Base-by-base conservation (phyloP, 2,113 vertebrate species). In the Haemorhous mexicanus region DNA sequence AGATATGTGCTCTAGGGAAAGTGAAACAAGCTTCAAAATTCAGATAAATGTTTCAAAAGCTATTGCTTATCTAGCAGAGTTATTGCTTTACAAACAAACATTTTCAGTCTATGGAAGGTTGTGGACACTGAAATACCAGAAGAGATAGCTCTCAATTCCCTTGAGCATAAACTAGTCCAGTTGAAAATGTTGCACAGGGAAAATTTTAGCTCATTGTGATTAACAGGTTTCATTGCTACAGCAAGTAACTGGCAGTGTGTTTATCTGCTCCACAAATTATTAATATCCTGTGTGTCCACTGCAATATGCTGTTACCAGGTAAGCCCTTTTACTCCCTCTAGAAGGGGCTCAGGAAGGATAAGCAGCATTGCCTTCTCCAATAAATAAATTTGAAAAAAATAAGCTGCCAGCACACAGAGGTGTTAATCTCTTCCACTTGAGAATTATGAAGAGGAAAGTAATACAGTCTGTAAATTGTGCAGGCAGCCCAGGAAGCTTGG, bases 381-480 rank as follows among this genome's bases (percentile, higher is more conserved):
- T 75, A 86, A 97, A 92, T 83, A 87, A 28, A 68, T 55, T 21
- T 37, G 21, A 24, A 26, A 37, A 35, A 90, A 91, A 76, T 19
- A 67, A 37, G 11, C 64, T 87, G 52, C 62, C 80, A 83, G 61
- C 49, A 91, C 59, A 83, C 78, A 73, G 44, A 74, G 53, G n/a
- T 78, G 26, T 77, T 95, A 76, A 92, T 94, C 81, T 93, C 61
- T 80, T 94, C 81, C 56, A 55, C 58, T 94, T 59, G 33, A 96
- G 76, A 75, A 77, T 63, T 66, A 56, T 53, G 80, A 90, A 62
- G 53, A 84, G 33, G 19, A 52, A 96, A 89, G 84, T 85, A 94
- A 96, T 20, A 68, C 17, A 92, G 80, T 61, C n/a, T 81, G 61
- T 61, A 95, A 97, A 96, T 86, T 87, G 55, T 76, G 59, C 67